Evolutionary conservation across 1,140 invertebrate species (phyloP).

Genomic region (Tyrophagus putrescentiae): DNA sequence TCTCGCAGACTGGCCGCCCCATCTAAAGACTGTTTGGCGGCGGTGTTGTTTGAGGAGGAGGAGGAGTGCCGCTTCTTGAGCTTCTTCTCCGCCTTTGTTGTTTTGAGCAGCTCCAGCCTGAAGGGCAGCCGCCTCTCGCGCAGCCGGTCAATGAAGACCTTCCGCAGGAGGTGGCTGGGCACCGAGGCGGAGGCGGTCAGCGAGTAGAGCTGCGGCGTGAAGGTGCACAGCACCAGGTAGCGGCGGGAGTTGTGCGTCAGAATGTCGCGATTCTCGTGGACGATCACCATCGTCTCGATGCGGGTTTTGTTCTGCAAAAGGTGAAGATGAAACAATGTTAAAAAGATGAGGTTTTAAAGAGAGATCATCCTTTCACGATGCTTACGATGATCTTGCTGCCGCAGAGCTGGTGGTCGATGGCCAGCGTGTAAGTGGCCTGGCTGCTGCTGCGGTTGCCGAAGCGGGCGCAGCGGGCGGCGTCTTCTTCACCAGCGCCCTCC

Average conservation of each 20-base stretch:
- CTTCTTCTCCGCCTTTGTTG: too few relatives aligned
- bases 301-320: conserved; percentile 40
- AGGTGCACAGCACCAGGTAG: conserved; percentile 60
- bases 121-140: neutral
- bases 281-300: conserved; percentile 55
- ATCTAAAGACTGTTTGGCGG: too few relatives aligned
- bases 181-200: conserved; percentile 46
- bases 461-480: conserved; percentile 29
- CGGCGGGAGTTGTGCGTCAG: conserved; percentile 59
- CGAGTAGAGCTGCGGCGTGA: conserved; percentile 58
- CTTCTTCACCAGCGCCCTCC: conserved; percentile 35
- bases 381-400: conserved; percentile 51
- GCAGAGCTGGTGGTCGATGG: conserved; percentile 55
- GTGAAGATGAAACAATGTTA: neutral
- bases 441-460: conserved; percentile 40
- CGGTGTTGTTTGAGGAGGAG: too few relatives aligned
- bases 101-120: neutral
- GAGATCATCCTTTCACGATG: conserved; percentile 7
- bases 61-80: too few relatives aligned
- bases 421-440: conserved; percentile 50
- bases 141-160: neutral
- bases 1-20: conserved; percentile 25
- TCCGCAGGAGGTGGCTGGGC: conserved; percentile 17
- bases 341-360: neutral
- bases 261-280: conserved; percentile 61